A percentile compares a stretch with the other conserved stretches of the same genome.
These are phyloP conservation scores for Zelleria hepariella DNA, from an alignment of 2,888 invertebrate species.

Conservation along the genomic window DNA sequence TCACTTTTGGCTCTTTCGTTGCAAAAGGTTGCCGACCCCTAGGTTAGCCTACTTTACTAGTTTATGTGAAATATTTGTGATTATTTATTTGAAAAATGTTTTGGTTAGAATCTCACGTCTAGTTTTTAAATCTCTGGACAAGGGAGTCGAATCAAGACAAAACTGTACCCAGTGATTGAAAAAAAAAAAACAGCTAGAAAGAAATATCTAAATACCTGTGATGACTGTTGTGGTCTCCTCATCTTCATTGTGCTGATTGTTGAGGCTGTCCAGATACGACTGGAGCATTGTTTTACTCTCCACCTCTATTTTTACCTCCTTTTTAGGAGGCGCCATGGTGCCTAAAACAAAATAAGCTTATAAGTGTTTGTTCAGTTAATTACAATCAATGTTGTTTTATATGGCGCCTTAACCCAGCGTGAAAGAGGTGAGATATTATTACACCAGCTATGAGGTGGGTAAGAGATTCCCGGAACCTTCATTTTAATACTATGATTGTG, in stretches of 20 bases:
- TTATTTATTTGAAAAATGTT: too few species aligned
- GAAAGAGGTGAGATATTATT: background rate
- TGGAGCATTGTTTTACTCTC: conserved; percentile 77
- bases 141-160: too few species aligned
- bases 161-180: too few species aligned
- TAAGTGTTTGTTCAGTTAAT: background rate
- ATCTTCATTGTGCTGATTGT: conserved; percentile 81
- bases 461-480: too few species aligned
- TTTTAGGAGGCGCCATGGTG: conserved; percentile 37
- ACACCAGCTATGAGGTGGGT: too few species aligned
- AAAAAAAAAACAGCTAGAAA: too few species aligned
- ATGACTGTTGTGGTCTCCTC: conserved; percentile 46
- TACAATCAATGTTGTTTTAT: background rate
- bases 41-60: too few species aligned
- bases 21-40: too few species aligned
- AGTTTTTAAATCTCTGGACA: too few species aligned
- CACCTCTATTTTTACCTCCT: conserved; percentile 48
- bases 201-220: conserved; percentile 46
- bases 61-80: too few species aligned
- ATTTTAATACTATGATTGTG: background rate
- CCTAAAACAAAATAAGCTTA: background rate
- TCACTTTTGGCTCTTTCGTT: too few species aligned
- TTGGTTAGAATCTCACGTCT: too few species aligned
- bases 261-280: conserved; percentile 84
- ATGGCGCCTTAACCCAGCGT: background rate